Conservation (phyloP, 2,888 invertebrate genomes). For the Napeogenes inachia region DNA sequence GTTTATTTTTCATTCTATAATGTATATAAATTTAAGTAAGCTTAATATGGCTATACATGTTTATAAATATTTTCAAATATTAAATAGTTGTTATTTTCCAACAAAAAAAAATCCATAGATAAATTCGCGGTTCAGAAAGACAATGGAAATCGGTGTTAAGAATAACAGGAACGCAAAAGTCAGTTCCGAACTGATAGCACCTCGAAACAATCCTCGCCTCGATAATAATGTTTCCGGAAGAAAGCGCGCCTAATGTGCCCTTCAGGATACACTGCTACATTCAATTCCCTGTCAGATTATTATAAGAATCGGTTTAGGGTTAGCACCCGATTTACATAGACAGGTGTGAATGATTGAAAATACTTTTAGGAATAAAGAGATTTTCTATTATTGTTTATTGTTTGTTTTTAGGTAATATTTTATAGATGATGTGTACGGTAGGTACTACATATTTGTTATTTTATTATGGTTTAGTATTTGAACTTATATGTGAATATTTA, state of each 20-base stretch:
- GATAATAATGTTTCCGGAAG: constrained; percentile 61
- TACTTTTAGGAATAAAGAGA: not conserved
- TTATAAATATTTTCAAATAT: too few species aligned
- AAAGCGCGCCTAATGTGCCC: constrained; percentile 50
- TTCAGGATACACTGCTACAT: constrained; percentile 37
- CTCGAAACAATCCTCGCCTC: constrained; percentile 57
- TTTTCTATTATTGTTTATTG: not conserved
- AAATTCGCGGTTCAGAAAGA: not conserved
- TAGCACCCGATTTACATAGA: constrained; percentile 24
- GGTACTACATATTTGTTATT: too few species aligned
- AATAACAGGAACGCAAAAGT: constrained; percentile 32
- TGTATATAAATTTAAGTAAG: too few species aligned
- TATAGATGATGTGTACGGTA: too few species aligned
- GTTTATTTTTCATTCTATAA: too few species aligned
- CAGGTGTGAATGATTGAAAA: constrained; percentile 32
- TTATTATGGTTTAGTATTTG: too few species aligned
- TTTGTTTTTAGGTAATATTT: too few species aligned
- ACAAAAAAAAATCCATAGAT: not conserved
- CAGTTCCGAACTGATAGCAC: constrained; percentile 41
- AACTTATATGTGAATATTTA: too few species aligned
- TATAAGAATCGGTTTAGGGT: constrained; percentile 17
- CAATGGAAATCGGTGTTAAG: not conserved
- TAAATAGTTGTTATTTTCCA: not conserved
- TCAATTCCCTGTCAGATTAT: constrained; percentile 25
- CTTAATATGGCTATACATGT: too few species aligned